Evolutionary conservation across 2,797 vertebrate species (phyloP).

Genomic region (Lutjanus argentimaculatus): DNA sequence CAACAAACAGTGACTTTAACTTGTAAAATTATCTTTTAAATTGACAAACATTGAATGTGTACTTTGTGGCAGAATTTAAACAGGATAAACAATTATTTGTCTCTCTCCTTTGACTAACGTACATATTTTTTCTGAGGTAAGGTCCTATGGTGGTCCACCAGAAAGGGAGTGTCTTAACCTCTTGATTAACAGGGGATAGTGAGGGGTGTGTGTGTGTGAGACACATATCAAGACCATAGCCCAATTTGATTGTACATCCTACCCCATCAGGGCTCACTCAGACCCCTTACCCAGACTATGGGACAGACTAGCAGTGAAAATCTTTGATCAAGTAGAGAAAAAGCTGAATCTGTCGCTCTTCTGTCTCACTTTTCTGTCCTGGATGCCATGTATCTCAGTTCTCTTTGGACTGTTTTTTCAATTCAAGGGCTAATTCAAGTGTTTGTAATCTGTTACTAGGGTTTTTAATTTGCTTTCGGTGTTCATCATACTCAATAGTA

Average conservation of each 20-base stretch:
- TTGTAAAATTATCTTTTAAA: too few relatives aligned
- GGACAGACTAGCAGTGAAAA: conserved; percentile 50
- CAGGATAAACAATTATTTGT: too few relatives aligned
- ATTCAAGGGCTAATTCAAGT: conserved; percentile 89
- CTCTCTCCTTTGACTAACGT: too few relatives aligned
- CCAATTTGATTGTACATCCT: conserved; percentile 74
- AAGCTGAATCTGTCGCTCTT: conserved; percentile 49
- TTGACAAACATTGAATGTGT: too few relatives aligned
- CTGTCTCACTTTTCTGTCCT: conserved; percentile 55
- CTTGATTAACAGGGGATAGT: conserved; percentile 5
- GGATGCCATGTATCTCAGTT: conserved; percentile 66
- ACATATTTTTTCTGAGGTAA: too few relatives aligned
- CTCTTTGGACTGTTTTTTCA: conserved; percentile 72
- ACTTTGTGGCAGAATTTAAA: too few relatives aligned
- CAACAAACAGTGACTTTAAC: too few relatives aligned
- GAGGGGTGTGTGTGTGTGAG: conserved; percentile 24
- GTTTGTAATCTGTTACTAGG: conserved; percentile 71
- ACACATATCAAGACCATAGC: conserved; percentile 72
- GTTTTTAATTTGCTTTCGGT: conserved; percentile 63
- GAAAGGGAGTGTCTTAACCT: too few relatives aligned
- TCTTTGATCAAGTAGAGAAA: conserved; percentile 47
- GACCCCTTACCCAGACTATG: conserved; percentile 42
- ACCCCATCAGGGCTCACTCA: conserved; percentile 51
- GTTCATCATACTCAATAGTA: conserved; percentile 55
- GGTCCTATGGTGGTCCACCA: too few relatives aligned